Evolutionary conservation across 2,797 vertebrate species (phyloP), one percentile per base, ranked within the genome.

Genomic region (Loris lydekkerianus): DNA sequence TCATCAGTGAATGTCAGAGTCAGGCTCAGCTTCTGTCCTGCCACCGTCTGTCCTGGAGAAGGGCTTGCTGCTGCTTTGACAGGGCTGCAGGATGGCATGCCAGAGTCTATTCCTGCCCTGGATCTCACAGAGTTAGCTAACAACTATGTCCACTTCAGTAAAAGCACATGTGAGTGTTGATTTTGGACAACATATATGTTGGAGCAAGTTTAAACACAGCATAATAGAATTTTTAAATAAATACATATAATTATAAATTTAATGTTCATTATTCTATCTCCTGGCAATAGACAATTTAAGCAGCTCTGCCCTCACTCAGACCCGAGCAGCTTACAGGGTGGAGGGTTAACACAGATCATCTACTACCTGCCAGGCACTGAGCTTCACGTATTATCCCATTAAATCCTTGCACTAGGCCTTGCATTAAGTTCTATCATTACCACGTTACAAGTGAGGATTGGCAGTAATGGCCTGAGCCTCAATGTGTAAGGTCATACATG

Each of bases 1-100:
- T 90, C 60, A 92, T 96, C 87, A 89, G 63, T 60, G 91, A 90
- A 61, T 90, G 60, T 96, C 65, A 88, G 43, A 23, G 10, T 70
- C 90, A 60, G 83, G 63, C 67, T 43, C 34, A 49, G 46, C 27
- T 37, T 90, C 82, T 40, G 75, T 90, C 75, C 78, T 58, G 25
- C 58, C 37, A 76, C 25, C 60, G 43, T 93, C 81, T 72, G 78
- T 61, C 27, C 40, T 17, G 3, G 10, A 34, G 6, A 46, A 94
- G 84, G 87, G 69, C 72, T 92, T 14, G 43, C 25, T 94, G 40
- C 85, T 91, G 11, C 78, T 88, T 53, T 82, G 91, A 20, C 20
- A 69, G 86, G 86, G 15, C 72, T 70, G 6, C 46, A 77, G 61
- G 88, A 76, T 67, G 18, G 20, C 69, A 43, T 13, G 29, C 69